These are phyloP conservation scores for Platyrinchus mystaceus DNA, from an alignment of 2,797 vertebrate species.

Conservation along the genomic window DNA sequence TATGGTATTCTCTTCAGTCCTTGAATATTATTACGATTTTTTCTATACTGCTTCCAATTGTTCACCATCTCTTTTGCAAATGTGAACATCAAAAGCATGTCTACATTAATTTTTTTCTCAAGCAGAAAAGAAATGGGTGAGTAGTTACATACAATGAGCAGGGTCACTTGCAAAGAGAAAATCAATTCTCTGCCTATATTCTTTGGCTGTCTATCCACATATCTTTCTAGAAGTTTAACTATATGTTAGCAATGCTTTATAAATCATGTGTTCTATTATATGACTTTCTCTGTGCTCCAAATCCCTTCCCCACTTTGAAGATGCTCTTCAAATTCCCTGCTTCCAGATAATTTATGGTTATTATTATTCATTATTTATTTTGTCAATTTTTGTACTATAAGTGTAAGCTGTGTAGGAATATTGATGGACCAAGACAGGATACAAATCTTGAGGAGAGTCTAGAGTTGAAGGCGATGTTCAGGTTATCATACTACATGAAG, in stretches of 20 bases:
- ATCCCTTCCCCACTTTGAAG: not conserved
- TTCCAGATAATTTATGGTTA: not conserved
- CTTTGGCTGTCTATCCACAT: not conserved
- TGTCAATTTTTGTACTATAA: not conserved
- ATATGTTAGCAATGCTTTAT: not conserved
- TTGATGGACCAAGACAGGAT: not conserved
- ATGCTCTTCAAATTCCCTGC: not conserved
- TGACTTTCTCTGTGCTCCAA: not conserved
- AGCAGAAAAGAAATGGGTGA: not conserved
- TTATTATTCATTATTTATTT: not conserved
- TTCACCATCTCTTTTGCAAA: not conserved
- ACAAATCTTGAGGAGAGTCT: not conserved
- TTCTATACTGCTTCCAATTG: not conserved
- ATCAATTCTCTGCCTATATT: not conserved
- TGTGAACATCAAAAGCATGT: not conserved
- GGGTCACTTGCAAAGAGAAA: not conserved
- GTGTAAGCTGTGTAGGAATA: fast-evolving
- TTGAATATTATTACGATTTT: not conserved
- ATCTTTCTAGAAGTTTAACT: not conserved
- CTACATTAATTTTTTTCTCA: not conserved
- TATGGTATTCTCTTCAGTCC: not conserved
- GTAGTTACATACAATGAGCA: not conserved
- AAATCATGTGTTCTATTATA: not conserved
- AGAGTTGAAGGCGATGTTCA: not conserved
- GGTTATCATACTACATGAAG: not conserved